Conservation (phyloP, 2,113 vertebrate species). For the Pseudonaja textilis region DNA sequence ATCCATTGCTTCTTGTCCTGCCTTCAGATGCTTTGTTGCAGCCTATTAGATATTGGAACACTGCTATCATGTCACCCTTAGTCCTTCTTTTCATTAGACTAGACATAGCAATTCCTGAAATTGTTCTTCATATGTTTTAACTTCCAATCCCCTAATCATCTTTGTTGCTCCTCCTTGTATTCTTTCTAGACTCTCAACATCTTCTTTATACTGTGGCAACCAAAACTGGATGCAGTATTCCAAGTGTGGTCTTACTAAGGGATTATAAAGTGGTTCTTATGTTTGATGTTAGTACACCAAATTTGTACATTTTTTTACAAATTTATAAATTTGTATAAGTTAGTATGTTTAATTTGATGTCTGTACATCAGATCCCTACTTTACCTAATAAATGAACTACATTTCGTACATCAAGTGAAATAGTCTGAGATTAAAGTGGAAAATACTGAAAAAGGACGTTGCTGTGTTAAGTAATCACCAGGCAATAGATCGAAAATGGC, state of each 20-base stretch:
- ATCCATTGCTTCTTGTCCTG: not conserved
- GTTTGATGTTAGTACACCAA: not conserved
- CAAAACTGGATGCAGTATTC: not conserved
- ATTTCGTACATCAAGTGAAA: not conserved
- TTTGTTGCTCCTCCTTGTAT: not conserved
- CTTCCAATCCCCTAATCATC: not conserved
- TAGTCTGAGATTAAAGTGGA: not conserved
- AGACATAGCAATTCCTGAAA: not conserved
- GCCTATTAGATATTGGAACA: not conserved
- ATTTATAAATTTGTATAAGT: not conserved
- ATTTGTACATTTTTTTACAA: not conserved
- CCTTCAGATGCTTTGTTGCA: not conserved
- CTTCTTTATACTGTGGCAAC: not conserved
- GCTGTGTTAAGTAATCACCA: not conserved
- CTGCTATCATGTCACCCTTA: not conserved
- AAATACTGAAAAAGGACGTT: not conserved
- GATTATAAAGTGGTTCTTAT: not conserved
- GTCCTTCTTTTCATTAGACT: not conserved
- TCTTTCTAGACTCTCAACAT: not conserved
- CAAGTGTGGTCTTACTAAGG: not conserved
- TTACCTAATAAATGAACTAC: not conserved
- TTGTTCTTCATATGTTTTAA: not conserved
- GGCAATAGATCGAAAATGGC: not conserved
- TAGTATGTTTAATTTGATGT: not conserved
- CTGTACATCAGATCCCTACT: not conserved